phyloP scores from a whole-genome alignment of 2,797 vertebrate genomes.

The Poecilia picta region DNA sequence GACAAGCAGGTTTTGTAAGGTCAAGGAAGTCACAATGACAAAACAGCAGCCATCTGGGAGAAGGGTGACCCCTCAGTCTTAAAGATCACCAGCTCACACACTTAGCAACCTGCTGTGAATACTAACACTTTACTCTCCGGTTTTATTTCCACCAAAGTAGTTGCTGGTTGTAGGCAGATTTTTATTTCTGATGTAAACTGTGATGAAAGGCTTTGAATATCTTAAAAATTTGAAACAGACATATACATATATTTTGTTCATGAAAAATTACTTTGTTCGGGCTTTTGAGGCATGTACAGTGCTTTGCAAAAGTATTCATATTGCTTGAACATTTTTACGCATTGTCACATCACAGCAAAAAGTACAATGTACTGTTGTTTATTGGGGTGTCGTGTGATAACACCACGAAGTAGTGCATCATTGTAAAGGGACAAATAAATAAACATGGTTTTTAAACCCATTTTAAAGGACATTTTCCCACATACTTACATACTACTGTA shows the following conservation, averaged over 20 bases:
- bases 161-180: neutral
- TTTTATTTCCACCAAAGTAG: neutral
- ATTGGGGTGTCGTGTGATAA: neutral
- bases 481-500: no score
- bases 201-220: neutral
- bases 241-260: neutral
- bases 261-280: neutral
- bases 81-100: constrained; percentile 46
- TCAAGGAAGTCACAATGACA: constrained; percentile 41
- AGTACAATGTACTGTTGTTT: neutral
- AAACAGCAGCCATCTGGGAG: constrained; percentile 56
- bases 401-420: neutral
- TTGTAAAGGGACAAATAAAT: neutral
- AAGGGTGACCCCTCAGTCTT: constrained; percentile 47
- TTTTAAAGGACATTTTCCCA: no score
- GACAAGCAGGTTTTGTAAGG: constrained; percentile 45
- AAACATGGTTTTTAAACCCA: neutral
- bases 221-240: neutral
- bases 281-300: neutral
- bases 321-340: neutral
- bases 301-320: neutral
- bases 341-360: neutral
- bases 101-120: constrained; percentile 52
- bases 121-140: constrained; percentile 32
- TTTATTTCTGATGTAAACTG: neutral